Percentiles rank a stretch among this genome's conserved stretches.
These are phyloP conservation scores for Apocheima hispidaria DNA, from an alignment of 2,888 invertebrate genomes.

Conservation along the genomic window DNA sequence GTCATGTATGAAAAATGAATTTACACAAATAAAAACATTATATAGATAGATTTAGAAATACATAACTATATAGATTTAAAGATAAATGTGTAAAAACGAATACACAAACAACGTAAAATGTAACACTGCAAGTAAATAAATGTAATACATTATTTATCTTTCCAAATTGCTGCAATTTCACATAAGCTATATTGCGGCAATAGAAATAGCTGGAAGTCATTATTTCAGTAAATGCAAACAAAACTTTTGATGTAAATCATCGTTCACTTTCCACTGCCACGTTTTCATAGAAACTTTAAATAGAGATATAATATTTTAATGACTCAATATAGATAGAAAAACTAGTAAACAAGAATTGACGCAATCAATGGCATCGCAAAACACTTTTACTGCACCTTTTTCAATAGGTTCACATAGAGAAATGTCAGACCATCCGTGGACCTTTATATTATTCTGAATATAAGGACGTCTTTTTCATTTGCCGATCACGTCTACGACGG, in stretches of 20 bases:
- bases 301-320: constrained; percentile 47
- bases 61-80: too few relatives aligned
- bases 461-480: constrained; percentile 57
- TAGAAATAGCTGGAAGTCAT: not conserved
- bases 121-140: not conserved
- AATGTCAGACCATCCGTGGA: constrained; percentile 47
- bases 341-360: constrained; percentile 44
- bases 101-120: not conserved
- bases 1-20: too few relatives aligned
- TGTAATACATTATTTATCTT: not conserved
- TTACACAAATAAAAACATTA: too few relatives aligned
- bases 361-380: constrained; percentile 52
- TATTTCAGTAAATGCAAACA: too few relatives aligned
- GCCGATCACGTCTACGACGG: constrained; percentile 56
- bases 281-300: constrained; percentile 38
- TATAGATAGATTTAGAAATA: too few relatives aligned
- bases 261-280: constrained; percentile 16
- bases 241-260: too few relatives aligned
- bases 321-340: constrained; percentile 34
- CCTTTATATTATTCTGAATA: constrained; percentile 49
- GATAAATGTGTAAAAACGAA: not conserved
- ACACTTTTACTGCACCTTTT: constrained; percentile 56
- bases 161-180: not conserved
- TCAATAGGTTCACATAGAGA: constrained; percentile 42
- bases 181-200: not conserved